These are phyloP conservation scores for Chloromyia formosa DNA, from an alignment of 2,888 invertebrate species.

Conservation along the genomic window DNA sequence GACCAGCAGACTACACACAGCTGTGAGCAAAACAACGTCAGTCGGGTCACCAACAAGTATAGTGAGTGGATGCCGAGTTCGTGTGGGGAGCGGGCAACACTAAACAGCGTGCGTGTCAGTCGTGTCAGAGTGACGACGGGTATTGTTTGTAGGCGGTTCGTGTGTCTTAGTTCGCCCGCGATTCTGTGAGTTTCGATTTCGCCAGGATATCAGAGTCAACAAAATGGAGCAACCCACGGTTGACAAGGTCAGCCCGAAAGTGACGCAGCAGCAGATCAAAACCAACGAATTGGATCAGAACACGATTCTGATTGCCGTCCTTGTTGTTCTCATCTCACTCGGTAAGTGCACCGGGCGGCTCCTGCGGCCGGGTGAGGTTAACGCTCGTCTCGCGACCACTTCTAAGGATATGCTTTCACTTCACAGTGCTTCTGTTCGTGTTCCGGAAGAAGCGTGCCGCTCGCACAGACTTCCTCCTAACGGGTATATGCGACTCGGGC, in stretches of 20 bases:
- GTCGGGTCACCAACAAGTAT: too few relatives aligned
- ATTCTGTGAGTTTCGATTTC: not conserved
- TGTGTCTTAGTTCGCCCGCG: slow-evolving; percentile 27
- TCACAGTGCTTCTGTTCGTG: slow-evolving; percentile 58
- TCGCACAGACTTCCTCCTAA: slow-evolving; percentile 76
- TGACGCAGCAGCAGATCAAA: slow-evolving; percentile 53
- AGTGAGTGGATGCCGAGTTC: too few relatives aligned
- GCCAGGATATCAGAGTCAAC: too few relatives aligned
- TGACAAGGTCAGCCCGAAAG: slow-evolving; percentile 50
- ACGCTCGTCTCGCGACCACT: not conserved
- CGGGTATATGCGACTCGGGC: slow-evolving; percentile 89
- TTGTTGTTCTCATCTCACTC: slow-evolving; percentile 56
- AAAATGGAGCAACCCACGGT: slow-evolving; percentile 57
- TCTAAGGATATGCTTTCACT: not conserved
- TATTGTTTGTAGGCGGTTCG: slow-evolving; percentile 43
- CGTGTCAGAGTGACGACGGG: slow-evolving; percentile 11
- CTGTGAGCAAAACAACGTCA: too few relatives aligned
- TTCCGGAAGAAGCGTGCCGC: slow-evolving; percentile 59
- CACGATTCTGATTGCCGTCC: slow-evolving; percentile 57
- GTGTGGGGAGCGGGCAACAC: slow-evolving; percentile 28
- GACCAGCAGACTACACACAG: too few relatives aligned
- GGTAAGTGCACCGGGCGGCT: slow-evolving; percentile 47
- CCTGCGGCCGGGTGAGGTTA: slow-evolving; percentile 42
- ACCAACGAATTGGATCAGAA: slow-evolving; percentile 55
- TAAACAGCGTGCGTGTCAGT: slow-evolving; percentile 50